Base-by-base conservation (phyloP, 1,140 invertebrate species). In the Aradophagus sp. region DNA sequence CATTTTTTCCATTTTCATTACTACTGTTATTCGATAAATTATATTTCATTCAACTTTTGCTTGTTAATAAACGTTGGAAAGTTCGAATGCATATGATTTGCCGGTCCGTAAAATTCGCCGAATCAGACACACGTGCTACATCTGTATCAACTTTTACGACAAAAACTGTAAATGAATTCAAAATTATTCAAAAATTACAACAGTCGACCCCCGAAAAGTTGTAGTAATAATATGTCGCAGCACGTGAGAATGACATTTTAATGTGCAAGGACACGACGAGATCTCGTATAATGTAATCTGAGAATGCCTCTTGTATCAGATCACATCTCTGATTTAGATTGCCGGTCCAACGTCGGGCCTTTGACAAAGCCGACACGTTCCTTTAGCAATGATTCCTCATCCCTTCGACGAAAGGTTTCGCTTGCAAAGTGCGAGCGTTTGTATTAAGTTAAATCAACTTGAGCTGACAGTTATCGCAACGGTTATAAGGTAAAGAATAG, bases 301-400 rank as follows among this genome's bases (percentile, higher is more conserved):
- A 83, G 78, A 78, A 77, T 78, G 72, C 63, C 67, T 63, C 41
- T 68, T 74, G 72, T 80, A 81, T 81, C 79, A 77, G 78, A 82
- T 82, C 74, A 74, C 79, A 82, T 82, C 80, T 77, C 77, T 78
- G 78, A 79, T 80, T 78, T 61, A 68, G 70, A 75, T 71, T 72
- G 52, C 62, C 55, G 38, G 70, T n/a, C n/a, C n/a, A n/a, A n/a
- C n/a, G 39, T 61, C 62, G 65, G 62, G 52, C 62, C 80, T 84
- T 85, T 84, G 82, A 84, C 82, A 80, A 76, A 70, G 81, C 83
- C 81, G 83, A 78, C 80, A 42, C 73, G 74, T 75, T 76, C 67
- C 55, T 69, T 65, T 73, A 71, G 66, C 70, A 70, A 59, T 53
- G 69, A 61, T 70, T 72, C 34, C 36, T 13, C 11, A 42, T 71